A percentile compares a stretch with the other conserved stretches of the same genome.
Conservation (phyloP, 2,888 invertebrate genomes). For the Tipula confusa region DNA sequence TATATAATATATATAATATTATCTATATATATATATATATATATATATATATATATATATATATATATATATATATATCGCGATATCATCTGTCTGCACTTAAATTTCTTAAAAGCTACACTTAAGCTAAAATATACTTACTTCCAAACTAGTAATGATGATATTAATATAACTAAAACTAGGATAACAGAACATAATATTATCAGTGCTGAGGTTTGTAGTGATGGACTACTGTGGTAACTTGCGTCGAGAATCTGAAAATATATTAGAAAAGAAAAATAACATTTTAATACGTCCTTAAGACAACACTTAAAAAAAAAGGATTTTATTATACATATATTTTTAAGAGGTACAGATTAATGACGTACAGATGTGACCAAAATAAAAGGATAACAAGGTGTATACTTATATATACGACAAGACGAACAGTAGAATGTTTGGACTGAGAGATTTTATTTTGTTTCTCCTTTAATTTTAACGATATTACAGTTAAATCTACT, state of each 20-base stretch:
- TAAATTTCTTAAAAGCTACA: not conserved
- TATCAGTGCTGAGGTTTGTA: slow-evolving; percentile 81
- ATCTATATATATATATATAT: not conserved
- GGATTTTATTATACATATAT: not conserved
- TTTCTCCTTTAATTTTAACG: not conserved
- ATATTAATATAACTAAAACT: slow-evolving; percentile 71
- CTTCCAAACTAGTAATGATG: slow-evolving; percentile 82
- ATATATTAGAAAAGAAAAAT: slow-evolving; percentile 41
- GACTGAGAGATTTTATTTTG: not conserved
- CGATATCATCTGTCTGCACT: too few species aligned
- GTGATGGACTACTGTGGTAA: slow-evolving; percentile 77
- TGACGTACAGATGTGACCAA: not conserved
- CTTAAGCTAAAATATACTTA: too few species aligned
- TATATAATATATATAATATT: not conserved
- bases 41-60: not conserved
- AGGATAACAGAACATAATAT: slow-evolving; percentile 75
- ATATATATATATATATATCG: not conserved
- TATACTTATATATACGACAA: not conserved
- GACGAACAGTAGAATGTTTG: not conserved
- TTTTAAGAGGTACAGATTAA: not conserved
- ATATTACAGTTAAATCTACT: not conserved
- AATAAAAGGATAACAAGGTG: not conserved
- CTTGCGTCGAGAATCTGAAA: slow-evolving; percentile 85
- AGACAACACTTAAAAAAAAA: not conserved
- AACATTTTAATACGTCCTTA: not conserved